A percentile compares a stretch with the other conserved stretches of the same genome.
Conservation (phyloP, 2,113 vertebrate genomes). For the Hemicordylus capensis region DNA sequence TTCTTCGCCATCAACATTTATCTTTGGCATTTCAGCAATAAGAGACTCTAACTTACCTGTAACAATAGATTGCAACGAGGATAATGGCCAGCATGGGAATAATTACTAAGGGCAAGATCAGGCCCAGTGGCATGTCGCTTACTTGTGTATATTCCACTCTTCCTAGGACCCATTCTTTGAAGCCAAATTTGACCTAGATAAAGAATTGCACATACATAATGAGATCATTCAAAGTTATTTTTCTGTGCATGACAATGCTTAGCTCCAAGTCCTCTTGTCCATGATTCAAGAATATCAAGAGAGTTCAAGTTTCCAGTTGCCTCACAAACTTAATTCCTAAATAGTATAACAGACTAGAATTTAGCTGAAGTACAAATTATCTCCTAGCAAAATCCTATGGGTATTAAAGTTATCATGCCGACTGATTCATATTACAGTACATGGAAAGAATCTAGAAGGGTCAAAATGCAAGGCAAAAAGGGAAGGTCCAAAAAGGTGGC, state of each 20-base stretch:
- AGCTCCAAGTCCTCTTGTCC: neutral
- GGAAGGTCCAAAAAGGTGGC: neutral
- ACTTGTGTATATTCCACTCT: conserved; percentile 86
- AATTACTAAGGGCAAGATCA: conserved; percentile 91
- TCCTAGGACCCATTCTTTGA: conserved; percentile 86
- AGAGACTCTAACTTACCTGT: conserved; percentile 81
- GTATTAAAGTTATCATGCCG: neutral
- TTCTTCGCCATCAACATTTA: conserved; percentile 20
- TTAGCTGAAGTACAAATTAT: neutral
- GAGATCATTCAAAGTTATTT: too few species aligned
- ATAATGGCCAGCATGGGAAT: conserved; percentile 93
- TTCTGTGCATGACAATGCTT: neutral
- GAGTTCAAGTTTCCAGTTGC: neutral
- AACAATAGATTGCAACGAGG: conserved; percentile 88
- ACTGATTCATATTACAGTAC: neutral
- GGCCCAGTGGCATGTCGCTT: conserved; percentile 81
- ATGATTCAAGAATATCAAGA: too few species aligned
- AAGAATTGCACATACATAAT: conserved; percentile 16
- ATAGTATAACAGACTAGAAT: neutral
- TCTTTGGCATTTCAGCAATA: conserved; percentile 23
- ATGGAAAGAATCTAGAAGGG: neutral
- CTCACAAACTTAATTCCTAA: neutral
- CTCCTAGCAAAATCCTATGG: neutral
- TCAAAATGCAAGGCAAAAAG: neutral
- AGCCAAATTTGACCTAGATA: conserved; percentile 90